A percentile compares a stretch with the other conserved stretches of the same genome.
Evolutionary conservation across 64 coral and sea anemone genomes (phyloP).

Genomic region (Orbicella faveolata): DNA sequence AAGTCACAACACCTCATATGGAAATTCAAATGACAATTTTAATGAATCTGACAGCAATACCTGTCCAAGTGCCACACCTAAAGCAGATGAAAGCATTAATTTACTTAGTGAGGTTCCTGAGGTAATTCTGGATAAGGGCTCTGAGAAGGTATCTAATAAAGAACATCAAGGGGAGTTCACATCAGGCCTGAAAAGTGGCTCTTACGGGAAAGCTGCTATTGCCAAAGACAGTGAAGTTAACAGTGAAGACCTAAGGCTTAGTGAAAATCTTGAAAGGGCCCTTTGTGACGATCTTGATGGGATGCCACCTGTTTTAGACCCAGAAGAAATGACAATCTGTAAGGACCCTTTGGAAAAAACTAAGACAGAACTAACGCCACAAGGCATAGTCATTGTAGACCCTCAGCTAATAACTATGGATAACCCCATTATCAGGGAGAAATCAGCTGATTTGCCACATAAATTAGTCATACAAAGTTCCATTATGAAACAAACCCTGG

Average conservation of each 20-base stretch:
- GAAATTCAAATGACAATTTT: background rate
- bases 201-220: background rate
- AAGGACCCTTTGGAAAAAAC: background rate
- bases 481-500: background rate
- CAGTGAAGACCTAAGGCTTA: background rate
- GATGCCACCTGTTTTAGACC: background rate
- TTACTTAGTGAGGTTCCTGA: background rate
- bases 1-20: background rate
- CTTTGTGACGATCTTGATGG: background rate
- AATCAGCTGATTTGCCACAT: background rate
- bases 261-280: background rate
- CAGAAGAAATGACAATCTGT: background rate
- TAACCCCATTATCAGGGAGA: background rate
- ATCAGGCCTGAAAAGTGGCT: background rate
- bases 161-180: background rate
- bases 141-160: background rate
- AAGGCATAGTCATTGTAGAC: no score
- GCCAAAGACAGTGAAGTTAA: background rate
- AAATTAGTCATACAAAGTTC: background rate
- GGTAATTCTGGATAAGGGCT: background rate
- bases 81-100: background rate
- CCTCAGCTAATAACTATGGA: no score
- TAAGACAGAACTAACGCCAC: background rate
- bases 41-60: background rate
- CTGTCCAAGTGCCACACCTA: background rate